These are phyloP conservation scores for Ophonus ardosiacus DNA, from an alignment of 2,888 invertebrate genomes.

Conservation along the genomic window DNA sequence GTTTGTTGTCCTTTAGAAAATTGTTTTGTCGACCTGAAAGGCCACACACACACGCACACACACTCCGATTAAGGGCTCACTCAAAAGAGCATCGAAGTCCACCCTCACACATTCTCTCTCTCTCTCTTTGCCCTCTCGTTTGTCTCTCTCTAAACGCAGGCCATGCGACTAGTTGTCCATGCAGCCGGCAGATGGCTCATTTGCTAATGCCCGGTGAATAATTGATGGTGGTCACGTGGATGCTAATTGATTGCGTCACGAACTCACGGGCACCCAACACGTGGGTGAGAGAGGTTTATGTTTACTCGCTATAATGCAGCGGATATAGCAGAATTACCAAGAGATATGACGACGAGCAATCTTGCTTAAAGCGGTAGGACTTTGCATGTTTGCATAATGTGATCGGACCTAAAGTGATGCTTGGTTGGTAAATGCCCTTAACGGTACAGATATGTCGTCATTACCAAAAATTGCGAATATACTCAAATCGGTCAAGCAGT, in stretches of 20 bases:
- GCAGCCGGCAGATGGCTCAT: conserved; percentile 69
- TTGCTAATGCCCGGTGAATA: conserved; percentile 71
- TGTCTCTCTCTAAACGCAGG: not conserved
- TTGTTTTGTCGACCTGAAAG: not conserved
- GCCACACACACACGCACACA: not conserved
- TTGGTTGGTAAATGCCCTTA: too few species aligned
- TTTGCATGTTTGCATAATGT: too few species aligned
- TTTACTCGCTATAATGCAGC: too few species aligned
- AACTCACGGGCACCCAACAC: conserved; percentile 65
- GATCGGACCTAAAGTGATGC: too few species aligned
- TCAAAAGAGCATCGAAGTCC: conserved; percentile 8
- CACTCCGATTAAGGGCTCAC: conserved; percentile 18
- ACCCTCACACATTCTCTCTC: not conserved
- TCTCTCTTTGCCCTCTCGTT: not conserved
- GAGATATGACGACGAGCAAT: too few species aligned
- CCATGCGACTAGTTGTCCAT: not conserved
- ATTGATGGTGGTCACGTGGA: conserved; percentile 70
- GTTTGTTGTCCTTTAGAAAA: not conserved
- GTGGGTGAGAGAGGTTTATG: not conserved
- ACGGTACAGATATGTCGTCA: too few species aligned
- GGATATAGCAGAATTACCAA: too few species aligned
- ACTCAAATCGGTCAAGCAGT: too few species aligned
- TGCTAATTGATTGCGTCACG: conserved; percentile 71
- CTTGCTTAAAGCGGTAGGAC: too few species aligned
- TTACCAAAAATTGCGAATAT: too few species aligned